Evolutionary conservation across 2,888 invertebrate genomes (phyloP).

Genomic region (Drosophila rellima): DNA sequence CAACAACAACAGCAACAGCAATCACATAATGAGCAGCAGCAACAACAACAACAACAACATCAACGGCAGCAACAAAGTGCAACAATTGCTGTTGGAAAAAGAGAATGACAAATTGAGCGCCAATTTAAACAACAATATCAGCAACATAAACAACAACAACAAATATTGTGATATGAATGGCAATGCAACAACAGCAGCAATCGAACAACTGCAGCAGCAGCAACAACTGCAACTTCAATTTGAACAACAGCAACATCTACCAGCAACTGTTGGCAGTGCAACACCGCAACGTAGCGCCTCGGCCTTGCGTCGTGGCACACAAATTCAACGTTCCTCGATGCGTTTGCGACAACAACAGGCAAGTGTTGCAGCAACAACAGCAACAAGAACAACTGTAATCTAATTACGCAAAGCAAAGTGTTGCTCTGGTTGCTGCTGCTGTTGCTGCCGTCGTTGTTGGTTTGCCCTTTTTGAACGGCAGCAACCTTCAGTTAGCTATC

Average conservation of each 20-base stretch:
- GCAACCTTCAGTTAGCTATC: conserved; percentile 53
- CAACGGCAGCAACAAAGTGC: conserved; percentile 30
- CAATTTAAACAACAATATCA: conserved; percentile 42
- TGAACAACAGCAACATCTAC: not conserved
- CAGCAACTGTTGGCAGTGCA: conserved; percentile 34
- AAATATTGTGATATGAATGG: conserved; percentile 68
- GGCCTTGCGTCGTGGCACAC: conserved; percentile 76
- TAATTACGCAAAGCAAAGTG: conserved; percentile 6
- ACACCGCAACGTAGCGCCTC: conserved; percentile 63
- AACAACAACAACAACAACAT: conserved; percentile 23
- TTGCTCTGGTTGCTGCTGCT: not conserved
- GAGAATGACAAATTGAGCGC: conserved; percentile 48
- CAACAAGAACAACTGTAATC: conserved; percentile 19
- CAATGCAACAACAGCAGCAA: conserved; percentile 41
- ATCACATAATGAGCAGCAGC: conserved; percentile 32
- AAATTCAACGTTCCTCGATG: conserved; percentile 78
- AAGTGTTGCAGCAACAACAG: conserved; percentile 64
- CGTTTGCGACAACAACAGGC: conserved; percentile 85
- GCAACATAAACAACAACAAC: conserved; percentile 41
- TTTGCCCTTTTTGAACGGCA: conserved; percentile 28
- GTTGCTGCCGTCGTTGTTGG: conserved; percentile 19
- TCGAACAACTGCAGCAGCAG: conserved; percentile 18
- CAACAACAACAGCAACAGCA: conserved; percentile 53
- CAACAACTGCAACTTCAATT: conserved; percentile 20
- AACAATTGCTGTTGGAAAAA: conserved; percentile 39